A percentile compares a stretch with the other conserved stretches of the same genome.
Evolutionary conservation across 2,113 vertebrate genomes (phyloP).

Genomic region (Pseudopodoces humilis): DNA sequence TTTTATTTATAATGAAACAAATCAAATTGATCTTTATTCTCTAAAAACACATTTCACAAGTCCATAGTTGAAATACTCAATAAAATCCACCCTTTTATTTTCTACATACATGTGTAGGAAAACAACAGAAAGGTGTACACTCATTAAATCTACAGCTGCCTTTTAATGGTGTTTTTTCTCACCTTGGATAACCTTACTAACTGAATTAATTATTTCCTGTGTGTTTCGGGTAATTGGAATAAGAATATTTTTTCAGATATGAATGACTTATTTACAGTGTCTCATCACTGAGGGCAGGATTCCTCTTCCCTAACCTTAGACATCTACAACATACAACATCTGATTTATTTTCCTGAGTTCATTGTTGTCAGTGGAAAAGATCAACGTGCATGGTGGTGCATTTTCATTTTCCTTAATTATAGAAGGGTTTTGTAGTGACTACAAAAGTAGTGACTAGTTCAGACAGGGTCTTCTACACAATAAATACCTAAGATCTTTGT

Average conservation of each 20-base stretch:
- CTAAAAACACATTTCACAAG: background rate
- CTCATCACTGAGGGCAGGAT: background rate
- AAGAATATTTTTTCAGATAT: background rate
- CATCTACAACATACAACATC: background rate
- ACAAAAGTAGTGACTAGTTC: background rate
- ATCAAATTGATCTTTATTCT: background rate
- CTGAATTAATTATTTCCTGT: background rate
- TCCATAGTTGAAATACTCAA: background rate
- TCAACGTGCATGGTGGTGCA: accelerated
- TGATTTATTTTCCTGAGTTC: background rate
- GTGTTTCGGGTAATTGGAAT: background rate
- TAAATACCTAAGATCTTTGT: background rate
- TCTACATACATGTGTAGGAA: background rate
- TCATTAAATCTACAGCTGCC: background rate
- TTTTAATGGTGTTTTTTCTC: background rate
- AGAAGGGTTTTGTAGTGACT: background rate
- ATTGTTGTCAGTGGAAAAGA: background rate
- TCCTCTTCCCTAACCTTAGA: background rate
- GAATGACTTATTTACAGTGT: background rate
- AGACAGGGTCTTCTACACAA: background rate
- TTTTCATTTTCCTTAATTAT: background rate
- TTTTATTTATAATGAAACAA: background rate
- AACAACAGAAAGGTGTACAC: background rate
- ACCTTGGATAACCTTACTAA: background rate
- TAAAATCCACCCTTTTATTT: background rate